Evolutionary conservation across 2,113 vertebrate species (phyloP), one percentile per base, ranked within the genome.

Genomic region (Cathartes aura): DNA sequence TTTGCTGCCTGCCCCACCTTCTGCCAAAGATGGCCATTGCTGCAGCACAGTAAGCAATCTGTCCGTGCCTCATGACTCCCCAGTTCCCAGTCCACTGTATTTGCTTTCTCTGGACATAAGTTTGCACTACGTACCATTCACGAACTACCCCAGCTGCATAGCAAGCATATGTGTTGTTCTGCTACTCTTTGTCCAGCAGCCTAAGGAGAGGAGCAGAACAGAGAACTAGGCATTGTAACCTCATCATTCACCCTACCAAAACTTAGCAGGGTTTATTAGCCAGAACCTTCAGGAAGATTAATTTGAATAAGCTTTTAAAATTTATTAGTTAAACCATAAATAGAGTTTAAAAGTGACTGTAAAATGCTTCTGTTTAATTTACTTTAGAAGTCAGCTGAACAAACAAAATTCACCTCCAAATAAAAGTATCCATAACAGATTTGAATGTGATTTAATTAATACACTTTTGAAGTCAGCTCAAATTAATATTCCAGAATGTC

Each of bases 61-160:
- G 22, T 16, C 42, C 0, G 0, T 16, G 48, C 20, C 62, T 84
- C 3, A 0, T 1, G 26, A 78, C n/a, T 22, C 29, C 73, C 12
- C 18, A 38, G 52, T 11, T 59, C 86, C 47, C 27, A n/a, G 16
- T 12, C 16, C 45, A n/a, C 26, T 16, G 3, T 4, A 36, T 36
- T 48, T 52, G 42, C 64, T 48, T 84, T 67, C 52, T 52, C 73
- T 36, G 52, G 70, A 81, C 2, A 0, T 3, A 20, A 80, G 13
- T 55, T 68, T 70, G 52, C 11, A 6, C 19, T 16, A 6, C 1
- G 6, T 11, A 29, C 50, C 45, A 5, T 9, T 36, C 32, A 45
- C 15, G 50, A 94, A 47, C n/a, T 17, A 50, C 16, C 12, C 17
- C 1, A 1, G 63, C 42, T 67, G 55, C 53, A 43, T 36, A 87